These are phyloP conservation scores for Limnephilus lunatus DNA, from an alignment of 2,888 invertebrate species.

Conservation along the genomic window DNA sequence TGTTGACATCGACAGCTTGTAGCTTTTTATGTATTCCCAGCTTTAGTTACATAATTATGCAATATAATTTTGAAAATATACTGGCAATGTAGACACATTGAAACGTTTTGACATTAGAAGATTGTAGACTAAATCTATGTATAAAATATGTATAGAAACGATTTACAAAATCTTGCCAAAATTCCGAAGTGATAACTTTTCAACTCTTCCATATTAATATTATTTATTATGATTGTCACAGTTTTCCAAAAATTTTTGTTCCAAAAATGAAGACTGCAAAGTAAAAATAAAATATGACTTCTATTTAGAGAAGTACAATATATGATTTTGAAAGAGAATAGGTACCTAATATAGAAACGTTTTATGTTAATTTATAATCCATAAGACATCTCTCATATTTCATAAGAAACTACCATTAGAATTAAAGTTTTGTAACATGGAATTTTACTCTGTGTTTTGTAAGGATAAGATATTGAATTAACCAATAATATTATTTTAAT, in stretches of 20 bases:
- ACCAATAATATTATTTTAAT: neutral
- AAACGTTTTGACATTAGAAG: neutral
- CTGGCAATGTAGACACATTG: too few relatives aligned
- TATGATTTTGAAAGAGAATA: neutral
- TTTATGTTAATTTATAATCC: conserved; percentile 16
- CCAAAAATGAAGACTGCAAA: neutral
- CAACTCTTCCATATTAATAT: neutral
- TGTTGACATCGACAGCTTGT: neutral
- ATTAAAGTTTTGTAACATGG: neutral
- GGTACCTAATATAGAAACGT: neutral
- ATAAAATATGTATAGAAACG: too few relatives aligned
- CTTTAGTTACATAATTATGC: too few relatives aligned
- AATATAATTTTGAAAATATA: too few relatives aligned
- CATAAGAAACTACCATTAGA: conserved; percentile 37
- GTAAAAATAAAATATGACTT: neutral
- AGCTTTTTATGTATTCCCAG: neutral
- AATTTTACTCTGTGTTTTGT: too few relatives aligned
- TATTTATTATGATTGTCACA: neutral
- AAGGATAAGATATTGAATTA: conserved; percentile 14
- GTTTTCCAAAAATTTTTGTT: neutral
- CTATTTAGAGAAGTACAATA: neutral
- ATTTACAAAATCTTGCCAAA: neutral
- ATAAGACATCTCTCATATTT: conserved; percentile 27
- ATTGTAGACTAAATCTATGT: neutral
- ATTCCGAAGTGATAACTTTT: neutral